Percentiles rank a stretch among this genome's conserved stretches.
phyloP scores from a whole-genome alignment of 1,140 invertebrate species.

The Leguminivora glycinivorella region DNA sequence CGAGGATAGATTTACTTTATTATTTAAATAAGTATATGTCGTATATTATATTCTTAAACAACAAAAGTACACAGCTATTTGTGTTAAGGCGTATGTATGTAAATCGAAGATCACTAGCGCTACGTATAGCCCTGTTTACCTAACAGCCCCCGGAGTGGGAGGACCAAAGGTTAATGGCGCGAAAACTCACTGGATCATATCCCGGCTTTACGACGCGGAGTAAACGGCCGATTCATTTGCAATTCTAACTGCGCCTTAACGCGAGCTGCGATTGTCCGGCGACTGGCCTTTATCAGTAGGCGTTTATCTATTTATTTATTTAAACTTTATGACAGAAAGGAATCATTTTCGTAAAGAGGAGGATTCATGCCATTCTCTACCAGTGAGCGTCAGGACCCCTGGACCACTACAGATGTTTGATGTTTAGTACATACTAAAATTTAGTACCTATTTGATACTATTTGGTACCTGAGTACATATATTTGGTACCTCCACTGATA shows the following conservation, averaged over 20 bases:
- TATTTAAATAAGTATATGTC: not conserved
- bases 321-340: not conserved
- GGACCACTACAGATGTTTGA: no score
- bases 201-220: slow-evolving; percentile 72
- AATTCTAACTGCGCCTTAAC: slow-evolving; percentile 72
- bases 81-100: not conserved
- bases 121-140: slow-evolving; percentile 47
- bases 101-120: not conserved
- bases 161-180: slow-evolving; percentile 72
- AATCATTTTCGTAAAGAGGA: no score
- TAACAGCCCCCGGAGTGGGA: slow-evolving; percentile 57
- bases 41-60: not conserved
- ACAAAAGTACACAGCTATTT: not conserved
- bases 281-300: not conserved
- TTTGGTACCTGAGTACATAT: no score
- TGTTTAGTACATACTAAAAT: no score
- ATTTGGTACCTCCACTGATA: no score
- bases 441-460: no score
- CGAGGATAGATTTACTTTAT: no score
- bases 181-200: slow-evolving; percentile 78
- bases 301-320: not conserved
- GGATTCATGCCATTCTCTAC: no score
- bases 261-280: slow-evolving; percentile 46
- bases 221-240: slow-evolving; percentile 77
- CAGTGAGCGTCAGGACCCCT: no score